phyloP scores from a whole-genome alignment of 2,888 invertebrate genomes.

The Sesamia inferens region DNA sequence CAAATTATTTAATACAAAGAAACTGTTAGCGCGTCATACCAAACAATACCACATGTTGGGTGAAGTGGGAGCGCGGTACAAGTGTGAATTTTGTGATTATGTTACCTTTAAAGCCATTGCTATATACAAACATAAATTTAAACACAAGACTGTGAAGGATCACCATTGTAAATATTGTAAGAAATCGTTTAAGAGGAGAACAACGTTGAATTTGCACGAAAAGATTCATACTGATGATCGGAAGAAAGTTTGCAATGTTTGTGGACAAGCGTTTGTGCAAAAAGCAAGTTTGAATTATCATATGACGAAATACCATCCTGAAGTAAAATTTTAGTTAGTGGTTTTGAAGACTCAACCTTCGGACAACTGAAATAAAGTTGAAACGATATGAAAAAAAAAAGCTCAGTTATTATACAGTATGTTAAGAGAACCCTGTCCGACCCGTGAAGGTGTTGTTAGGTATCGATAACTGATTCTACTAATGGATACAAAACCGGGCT shows the following conservation, averaged over 20 bases:
- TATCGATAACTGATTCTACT: no score
- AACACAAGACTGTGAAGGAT: conserved; percentile 83
- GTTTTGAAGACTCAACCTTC: neutral
- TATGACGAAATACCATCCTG: conserved; percentile 85
- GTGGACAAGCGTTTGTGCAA: conserved; percentile 85
- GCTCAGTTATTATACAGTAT: no score
- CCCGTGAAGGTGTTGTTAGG: no score
- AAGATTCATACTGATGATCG: conserved; percentile 84
- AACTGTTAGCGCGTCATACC: conserved; percentile 74
- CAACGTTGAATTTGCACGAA: conserved; percentile 79
- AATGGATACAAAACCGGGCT: no score
- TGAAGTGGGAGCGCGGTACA: conserved; percentile 67
- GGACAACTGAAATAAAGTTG: no score
- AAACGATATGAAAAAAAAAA: no score
- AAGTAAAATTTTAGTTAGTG: conserved; percentile 74
- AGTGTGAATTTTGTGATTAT: conserved; percentile 81
- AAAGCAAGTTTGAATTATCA: conserved; percentile 86
- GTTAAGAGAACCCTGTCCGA: no score
- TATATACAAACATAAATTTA: conserved; percentile 82
- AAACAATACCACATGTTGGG: conserved; percentile 84
- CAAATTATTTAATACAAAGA: conserved; percentile 75
- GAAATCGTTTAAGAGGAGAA: conserved; percentile 83
- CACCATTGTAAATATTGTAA: conserved; percentile 83
- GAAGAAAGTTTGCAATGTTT: conserved; percentile 79
- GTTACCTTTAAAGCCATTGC: conserved; percentile 79